Base-by-base conservation (phyloP, 2,888 invertebrate genomes). In the Cephus runcator region DNA sequence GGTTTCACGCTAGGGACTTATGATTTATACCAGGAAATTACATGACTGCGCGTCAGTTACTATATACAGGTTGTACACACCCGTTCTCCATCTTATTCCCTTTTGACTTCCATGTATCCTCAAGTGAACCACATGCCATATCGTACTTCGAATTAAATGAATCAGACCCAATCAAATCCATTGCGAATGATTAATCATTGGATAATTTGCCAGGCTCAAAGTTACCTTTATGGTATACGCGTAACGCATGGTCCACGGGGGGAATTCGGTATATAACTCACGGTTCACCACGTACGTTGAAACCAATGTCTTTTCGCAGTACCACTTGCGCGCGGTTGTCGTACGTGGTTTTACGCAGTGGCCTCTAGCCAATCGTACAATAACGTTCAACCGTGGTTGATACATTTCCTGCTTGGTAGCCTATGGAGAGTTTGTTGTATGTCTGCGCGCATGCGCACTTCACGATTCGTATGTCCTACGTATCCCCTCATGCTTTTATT, bases 331-430 rank as follows among this genome's bases (percentile, higher is more conserved):
- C 23, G 56, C 3, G 23, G 23, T 23, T 56, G 56, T 9, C 23
- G 2, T 56, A 56, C 23, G 23, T 56, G 23, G 9, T 56, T 56
- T 56, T 56, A 56, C 56, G 56, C 56, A 56, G 56, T 56, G 56
- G 56, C 77, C 77, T 77, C 81, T 75, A 79, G 78, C 82, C 77
- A 69, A 78, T 83, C 77, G 78, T 79, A 80, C 78, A 73, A 76
- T 80, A 82, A 76, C 34, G 80, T 56, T 56, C 23, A 56, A 56
- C 56, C 56, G 23, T 2, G 56, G 23, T 56, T 80, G 83, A 83
- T 81, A 82, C 79, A 81, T 84, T 86, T 86, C 86, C 83, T 82
- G 86, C 83, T 84, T 84, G 81, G 79, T 82, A 81, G 82, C 82
- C 75, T 73, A 80, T 75, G 69, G n/a, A 23, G 73, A 34, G 31